phyloP scores from a whole-genome alignment of 2,888 invertebrate genomes.

The Apodemia hepburni region DNA sequence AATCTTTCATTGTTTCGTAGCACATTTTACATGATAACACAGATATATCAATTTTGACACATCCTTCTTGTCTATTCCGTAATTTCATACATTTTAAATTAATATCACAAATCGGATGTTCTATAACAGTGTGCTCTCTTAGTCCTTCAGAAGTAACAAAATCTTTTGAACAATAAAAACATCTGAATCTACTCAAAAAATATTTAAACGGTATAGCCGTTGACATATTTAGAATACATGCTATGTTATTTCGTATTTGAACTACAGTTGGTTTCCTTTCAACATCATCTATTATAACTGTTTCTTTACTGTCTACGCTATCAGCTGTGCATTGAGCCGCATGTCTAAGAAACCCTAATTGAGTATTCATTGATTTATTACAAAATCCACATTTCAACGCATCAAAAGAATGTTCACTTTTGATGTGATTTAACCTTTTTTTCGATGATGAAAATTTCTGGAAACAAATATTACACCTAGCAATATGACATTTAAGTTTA shows the following conservation, averaged over 20 bases:
- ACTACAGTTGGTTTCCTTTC: conserved; percentile 43
- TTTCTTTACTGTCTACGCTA: conserved; percentile 28
- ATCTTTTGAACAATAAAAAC: conserved; percentile 61
- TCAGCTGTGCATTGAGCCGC: conserved; percentile 44
- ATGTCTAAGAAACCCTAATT: conserved; percentile 52
- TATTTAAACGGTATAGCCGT: conserved; percentile 63
- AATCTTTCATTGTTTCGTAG: conserved; percentile 38
- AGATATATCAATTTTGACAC: conserved; percentile 56
- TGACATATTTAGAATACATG: conserved; percentile 56
- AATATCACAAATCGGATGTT: conserved; percentile 56
- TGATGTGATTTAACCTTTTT: conserved; percentile 54
- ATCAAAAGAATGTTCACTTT: conserved; percentile 45
- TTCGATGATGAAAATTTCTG: conserved; percentile 46
- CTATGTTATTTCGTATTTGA: conserved; percentile 49
- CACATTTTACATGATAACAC: conserved; percentile 54
- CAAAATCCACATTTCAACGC: conserved; percentile 53
- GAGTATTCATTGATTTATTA: conserved; percentile 46
- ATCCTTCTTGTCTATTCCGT: conserved; percentile 48
- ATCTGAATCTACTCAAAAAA: conserved; percentile 54
- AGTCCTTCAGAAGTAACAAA: conserved; percentile 51
- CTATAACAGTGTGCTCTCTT: conserved; percentile 48
- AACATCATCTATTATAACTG: conserved; percentile 32
- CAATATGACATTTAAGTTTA: conserved; percentile 47
- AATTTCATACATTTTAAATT: conserved; percentile 51
- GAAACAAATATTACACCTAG: conserved; percentile 57